A percentile compares a stretch with the other conserved stretches of the same genome.
Evolutionary conservation across 23 tunicate species (phyloP).

Genomic region (Ciona savignyi): DNA sequence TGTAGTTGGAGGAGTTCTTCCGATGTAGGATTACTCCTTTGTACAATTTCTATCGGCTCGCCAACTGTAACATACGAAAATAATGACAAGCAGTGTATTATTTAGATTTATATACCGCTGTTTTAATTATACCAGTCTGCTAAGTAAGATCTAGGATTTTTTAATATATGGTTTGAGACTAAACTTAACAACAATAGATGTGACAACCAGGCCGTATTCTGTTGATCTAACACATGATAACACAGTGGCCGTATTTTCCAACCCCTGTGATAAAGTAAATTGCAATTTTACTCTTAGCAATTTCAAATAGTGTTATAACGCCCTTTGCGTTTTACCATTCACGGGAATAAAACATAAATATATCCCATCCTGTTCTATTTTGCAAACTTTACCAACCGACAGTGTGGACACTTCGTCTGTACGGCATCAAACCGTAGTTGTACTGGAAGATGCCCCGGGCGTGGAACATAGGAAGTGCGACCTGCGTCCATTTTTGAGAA

Average conservation of each 20-base stretch:
- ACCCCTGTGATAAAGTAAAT: background rate
- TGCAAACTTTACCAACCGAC: slow-evolving; percentile 53
- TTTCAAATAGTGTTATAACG: too few relatives aligned
- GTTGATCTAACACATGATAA: background rate
- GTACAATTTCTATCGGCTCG: slow-evolving; percentile 68
- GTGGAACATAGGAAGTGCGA: slow-evolving; percentile 80
- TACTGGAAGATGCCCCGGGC: slow-evolving; percentile 90
- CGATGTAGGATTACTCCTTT: slow-evolving; percentile 53
- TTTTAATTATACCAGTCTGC: too few relatives aligned
- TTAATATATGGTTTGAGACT: too few relatives aligned
- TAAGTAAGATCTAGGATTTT: too few relatives aligned
- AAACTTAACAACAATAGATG: too few relatives aligned
- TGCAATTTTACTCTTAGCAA: too few relatives aligned
- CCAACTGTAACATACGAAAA: slow-evolving; percentile 50
- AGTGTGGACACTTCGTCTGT: slow-evolving; percentile 48
- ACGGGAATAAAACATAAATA: too few relatives aligned
- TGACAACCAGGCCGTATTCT: too few relatives aligned
- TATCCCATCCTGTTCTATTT: too few relatives aligned
- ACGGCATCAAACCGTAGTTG: slow-evolving; percentile 76
- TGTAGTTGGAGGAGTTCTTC: slow-evolving; percentile 48
- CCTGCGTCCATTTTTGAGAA: slow-evolving; percentile 38
- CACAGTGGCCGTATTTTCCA: background rate
- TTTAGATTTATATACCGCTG: too few relatives aligned
- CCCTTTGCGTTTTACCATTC: too few relatives aligned
- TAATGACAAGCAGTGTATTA: too few relatives aligned